These are phyloP conservation scores for Trichonephila clavata DNA, from an alignment of 1,140 invertebrate species.

Conservation along the genomic window DNA sequence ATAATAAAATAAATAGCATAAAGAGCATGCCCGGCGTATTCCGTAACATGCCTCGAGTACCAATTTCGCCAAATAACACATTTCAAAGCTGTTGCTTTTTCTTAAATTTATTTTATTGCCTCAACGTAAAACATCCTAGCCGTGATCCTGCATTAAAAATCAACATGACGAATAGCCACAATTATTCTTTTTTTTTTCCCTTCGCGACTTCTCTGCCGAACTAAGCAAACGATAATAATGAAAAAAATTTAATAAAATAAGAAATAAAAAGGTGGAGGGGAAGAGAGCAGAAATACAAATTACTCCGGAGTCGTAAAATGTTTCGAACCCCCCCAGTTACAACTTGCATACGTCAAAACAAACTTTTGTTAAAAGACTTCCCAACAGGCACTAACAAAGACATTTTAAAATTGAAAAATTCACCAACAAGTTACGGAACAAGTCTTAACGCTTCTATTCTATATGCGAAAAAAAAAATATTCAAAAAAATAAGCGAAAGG, in stretches of 20 bases:
- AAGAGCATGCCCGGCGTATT: not conserved
- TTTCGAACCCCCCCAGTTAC: not conserved
- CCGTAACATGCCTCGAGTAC: not conserved
- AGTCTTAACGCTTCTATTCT: conserved; percentile 7
- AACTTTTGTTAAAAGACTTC: not conserved
- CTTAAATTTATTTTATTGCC: conserved; percentile 23
- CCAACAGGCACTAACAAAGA: not conserved
- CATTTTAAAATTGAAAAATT: conserved; percentile 40
- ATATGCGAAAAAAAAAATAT: not conserved
- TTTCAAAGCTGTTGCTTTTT: not conserved
- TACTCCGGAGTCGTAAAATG: not conserved
- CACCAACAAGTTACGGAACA: conserved; percentile 21
- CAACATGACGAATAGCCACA: not conserved
- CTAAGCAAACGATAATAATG: conserved; percentile 7
- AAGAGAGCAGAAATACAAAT: conserved; percentile 1
- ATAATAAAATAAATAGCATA: not conserved
- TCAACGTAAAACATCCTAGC: not conserved
- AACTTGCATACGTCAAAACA: not conserved
- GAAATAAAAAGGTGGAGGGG: not conserved
- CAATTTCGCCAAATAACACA: conserved; percentile 7
- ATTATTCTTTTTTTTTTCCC: not conserved
- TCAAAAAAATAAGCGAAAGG: not conserved
- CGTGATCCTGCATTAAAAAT: not conserved
- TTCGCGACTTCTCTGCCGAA: not conserved
- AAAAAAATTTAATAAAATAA: not conserved